Conservation (phyloP, 2,797 vertebrate species). For the Natrix natrix region DNA sequence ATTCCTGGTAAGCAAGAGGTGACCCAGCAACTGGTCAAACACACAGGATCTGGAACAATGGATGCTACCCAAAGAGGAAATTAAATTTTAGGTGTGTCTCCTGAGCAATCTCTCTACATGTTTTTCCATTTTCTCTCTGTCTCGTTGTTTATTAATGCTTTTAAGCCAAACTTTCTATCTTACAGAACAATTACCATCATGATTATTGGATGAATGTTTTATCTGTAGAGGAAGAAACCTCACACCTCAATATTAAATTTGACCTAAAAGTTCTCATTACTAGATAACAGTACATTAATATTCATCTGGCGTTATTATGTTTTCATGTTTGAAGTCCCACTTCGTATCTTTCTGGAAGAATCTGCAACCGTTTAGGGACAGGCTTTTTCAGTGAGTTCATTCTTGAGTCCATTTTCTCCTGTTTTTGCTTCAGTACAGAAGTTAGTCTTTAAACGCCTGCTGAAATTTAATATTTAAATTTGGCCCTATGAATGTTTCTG, state of each 20-base stretch:
- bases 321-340: not conserved
- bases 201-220: not conserved
- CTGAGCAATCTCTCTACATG: not conserved
- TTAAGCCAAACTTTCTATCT: not conserved
- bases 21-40: constrained; percentile 22
- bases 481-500: not conserved
- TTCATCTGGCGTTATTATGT: not conserved
- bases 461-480: not conserved
- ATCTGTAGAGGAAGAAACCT: not conserved
- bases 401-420: not conserved
- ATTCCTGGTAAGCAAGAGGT: constrained; percentile 15
- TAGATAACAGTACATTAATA: constrained; percentile 18
- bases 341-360: not conserved
- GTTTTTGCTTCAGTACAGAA: not conserved
- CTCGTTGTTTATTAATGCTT: not conserved
- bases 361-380: not conserved
- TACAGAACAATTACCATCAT: not conserved
- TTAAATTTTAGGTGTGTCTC: not conserved
- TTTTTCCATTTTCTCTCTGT: not conserved
- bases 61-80: not conserved
- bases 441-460: not conserved
- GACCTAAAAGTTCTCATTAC: not conserved
- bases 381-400: not conserved
- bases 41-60: not conserved
- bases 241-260: not conserved